These are phyloP conservation scores for Sphinx pinastri DNA, from an alignment of 2,888 invertebrate species.

Conservation along the genomic window DNA sequence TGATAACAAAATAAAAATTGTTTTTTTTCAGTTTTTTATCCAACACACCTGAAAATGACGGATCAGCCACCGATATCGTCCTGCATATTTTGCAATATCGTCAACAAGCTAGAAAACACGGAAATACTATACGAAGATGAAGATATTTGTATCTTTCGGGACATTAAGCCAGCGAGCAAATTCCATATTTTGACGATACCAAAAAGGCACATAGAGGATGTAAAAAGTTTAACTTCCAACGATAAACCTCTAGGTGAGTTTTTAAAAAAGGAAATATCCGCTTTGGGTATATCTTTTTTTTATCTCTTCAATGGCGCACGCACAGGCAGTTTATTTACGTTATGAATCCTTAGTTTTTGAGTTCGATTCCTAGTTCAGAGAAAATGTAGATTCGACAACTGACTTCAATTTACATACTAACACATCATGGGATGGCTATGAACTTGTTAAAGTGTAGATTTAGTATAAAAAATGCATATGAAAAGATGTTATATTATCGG, in stretches of 20 bases:
- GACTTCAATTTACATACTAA: no score
- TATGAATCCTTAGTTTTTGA: no score
- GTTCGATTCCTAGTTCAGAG: no score
- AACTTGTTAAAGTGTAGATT: no score
- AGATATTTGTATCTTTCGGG: conserved; percentile 90
- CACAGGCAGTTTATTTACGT: no score
- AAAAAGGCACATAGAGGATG: conserved; percentile 90
- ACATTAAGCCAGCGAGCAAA: conserved; percentile 91
- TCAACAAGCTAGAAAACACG: conserved; percentile 83
- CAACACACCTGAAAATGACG: conserved; percentile 48
- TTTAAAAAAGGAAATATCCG: conserved; percentile 19
- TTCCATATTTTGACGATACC: conserved; percentile 92
- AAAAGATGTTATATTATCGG: no score
- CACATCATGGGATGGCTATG: no score
- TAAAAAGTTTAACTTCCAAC: conserved; percentile 85
- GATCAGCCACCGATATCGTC: conserved; percentile 51
- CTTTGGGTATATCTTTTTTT: no score
- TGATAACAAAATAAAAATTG: background rate
- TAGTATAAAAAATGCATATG: no score
- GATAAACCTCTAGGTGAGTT: conserved; percentile 89
- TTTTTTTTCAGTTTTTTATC: background rate
- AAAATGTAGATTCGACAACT: no score
- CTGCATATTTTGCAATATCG: conserved; percentile 91
- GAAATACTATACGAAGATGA: conserved; percentile 89
- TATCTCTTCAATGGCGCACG: no score